These are phyloP conservation scores for Muraenolepis orangiensis DNA, from an alignment of 2,797 vertebrate genomes.

Conservation along the genomic window DNA sequence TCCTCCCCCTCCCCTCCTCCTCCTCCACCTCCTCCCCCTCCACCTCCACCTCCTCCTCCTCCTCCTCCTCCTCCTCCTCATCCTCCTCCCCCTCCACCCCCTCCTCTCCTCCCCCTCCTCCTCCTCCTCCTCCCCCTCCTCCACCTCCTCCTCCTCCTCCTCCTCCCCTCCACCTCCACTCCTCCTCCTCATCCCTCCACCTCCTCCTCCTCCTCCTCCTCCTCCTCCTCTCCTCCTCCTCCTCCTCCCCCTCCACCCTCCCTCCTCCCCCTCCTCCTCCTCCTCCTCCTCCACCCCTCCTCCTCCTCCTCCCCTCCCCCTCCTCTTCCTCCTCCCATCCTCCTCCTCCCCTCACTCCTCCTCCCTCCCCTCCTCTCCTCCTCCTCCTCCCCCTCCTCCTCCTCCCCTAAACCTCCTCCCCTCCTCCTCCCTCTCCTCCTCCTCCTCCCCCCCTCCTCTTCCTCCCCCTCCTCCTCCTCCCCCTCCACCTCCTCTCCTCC, in stretches of 20 bases:
- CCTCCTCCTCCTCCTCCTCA: not conserved
- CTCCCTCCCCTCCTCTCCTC: too few relatives aligned
- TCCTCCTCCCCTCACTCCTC: not conserved
- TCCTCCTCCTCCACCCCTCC: slow-evolving; percentile 1
- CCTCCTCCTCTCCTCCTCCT: too few relatives aligned
- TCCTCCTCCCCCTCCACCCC: too few relatives aligned
- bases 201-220: not conserved
- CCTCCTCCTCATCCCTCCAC: too few relatives aligned
- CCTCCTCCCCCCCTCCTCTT: not conserved
- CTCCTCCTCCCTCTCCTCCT: not conserved
- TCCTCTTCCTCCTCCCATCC: not conserved
- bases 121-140: not conserved
- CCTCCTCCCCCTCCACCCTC: slow-evolving; percentile 1
- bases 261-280: too few relatives aligned
- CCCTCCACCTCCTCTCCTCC: too few relatives aligned
- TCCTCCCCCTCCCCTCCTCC: too few relatives aligned
- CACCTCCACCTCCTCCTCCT: not conserved
- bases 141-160: not conserved
- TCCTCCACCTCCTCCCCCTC: not conserved
- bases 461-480: too few relatives aligned
- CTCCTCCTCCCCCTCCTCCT: not conserved
- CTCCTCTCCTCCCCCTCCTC: too few relatives aligned
- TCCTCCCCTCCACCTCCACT: slow-evolving; percentile 1
- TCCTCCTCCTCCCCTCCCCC: not conserved
- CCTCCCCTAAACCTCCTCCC: not conserved